A percentile compares a stretch with the other conserved stretches of the same genome.
Evolutionary conservation across 2,888 invertebrate genomes (phyloP).

Genomic region (Acleris emargana): DNA sequence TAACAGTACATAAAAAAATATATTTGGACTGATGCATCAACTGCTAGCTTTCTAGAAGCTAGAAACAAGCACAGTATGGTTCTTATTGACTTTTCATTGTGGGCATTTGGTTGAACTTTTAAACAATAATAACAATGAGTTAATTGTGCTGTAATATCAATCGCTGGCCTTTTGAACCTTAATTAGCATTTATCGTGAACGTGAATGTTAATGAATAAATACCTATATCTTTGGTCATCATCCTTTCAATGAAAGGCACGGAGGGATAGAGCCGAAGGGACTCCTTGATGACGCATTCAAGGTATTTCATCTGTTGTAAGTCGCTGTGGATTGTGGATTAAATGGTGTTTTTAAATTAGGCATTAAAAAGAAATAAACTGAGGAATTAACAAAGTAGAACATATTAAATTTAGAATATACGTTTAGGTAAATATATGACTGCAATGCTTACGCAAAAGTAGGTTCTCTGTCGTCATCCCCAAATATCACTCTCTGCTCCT

Average conservation of each 20-base stretch:
- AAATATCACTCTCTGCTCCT: constrained; percentile 74
- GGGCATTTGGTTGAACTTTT: too few relatives aligned
- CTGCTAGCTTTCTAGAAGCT: too few relatives aligned
- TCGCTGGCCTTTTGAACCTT: too few relatives aligned
- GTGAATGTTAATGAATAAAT: constrained; percentile 54
- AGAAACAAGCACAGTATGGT: too few relatives aligned
- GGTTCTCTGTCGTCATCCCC: constrained; percentile 65
- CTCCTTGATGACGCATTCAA: constrained; percentile 88
- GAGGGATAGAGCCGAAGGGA: constrained; percentile 85
- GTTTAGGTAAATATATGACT: background rate
- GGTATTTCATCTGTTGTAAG: constrained; percentile 80
- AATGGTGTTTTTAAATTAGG: too few relatives aligned
- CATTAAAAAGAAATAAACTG: too few relatives aligned
- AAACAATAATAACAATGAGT: too few relatives aligned
- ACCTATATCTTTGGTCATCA: constrained; percentile 79
- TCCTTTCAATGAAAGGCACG: constrained; percentile 85
- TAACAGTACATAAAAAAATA: background rate
- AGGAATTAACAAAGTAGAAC: too few relatives aligned
- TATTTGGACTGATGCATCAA: too few relatives aligned
- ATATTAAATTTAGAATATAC: background rate
- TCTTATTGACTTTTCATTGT: too few relatives aligned
- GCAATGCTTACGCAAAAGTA: constrained; percentile 58
- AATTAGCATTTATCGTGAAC: too few relatives aligned
- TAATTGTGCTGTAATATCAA: too few relatives aligned
- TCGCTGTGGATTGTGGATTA: constrained; percentile 41